A percentile compares a stretch with the other conserved stretches of the same genome.
Evolutionary conservation across 2,888 invertebrate genomes (phyloP).

Genomic region (Iphiclides podalirius): DNA sequence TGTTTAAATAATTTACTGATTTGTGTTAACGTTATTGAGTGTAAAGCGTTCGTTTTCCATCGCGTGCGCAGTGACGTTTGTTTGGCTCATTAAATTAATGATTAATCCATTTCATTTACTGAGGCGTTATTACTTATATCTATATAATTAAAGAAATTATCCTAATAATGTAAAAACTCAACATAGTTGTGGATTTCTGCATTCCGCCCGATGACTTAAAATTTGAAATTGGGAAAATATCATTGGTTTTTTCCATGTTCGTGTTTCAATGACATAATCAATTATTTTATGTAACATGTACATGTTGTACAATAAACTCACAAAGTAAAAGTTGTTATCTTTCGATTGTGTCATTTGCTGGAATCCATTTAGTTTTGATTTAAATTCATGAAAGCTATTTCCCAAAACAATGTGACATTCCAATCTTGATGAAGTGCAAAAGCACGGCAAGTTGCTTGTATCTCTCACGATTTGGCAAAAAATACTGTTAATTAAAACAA

Average conservation of each 20-base stretch:
- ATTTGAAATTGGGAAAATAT: conserved; percentile 60
- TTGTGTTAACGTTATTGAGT: conserved; percentile 56
- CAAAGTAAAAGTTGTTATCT: neutral
- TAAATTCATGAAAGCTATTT: conserved; percentile 56
- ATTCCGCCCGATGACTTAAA: conserved; percentile 81
- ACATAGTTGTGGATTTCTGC: conserved; percentile 81
- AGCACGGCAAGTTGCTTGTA: conserved; percentile 44
- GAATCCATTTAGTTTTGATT: conserved; percentile 29
- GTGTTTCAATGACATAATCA: conserved; percentile 48
- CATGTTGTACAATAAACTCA: neutral
- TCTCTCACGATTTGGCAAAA: conserved; percentile 32
- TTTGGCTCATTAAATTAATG: conserved; percentile 55
- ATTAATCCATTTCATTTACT: conserved; percentile 66
- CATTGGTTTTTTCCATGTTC: conserved; percentile 54
- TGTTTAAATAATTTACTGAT: conserved; percentile 53
- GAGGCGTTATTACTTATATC: conserved; percentile 74
- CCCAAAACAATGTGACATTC: conserved; percentile 76
- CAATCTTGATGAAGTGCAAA: conserved; percentile 76
- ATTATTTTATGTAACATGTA: neutral
- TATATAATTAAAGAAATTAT: conserved; percentile 73
- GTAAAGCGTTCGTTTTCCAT: conserved; percentile 44
- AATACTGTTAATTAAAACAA: too few relatives aligned
- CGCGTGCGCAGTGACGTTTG: conserved; percentile 45
- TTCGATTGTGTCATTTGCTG: conserved; percentile 6
- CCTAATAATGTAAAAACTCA: conserved; percentile 67